Evolutionary conservation across 2,888 invertebrate species (phyloP).

Genomic region (Morpho achilles): DNA sequence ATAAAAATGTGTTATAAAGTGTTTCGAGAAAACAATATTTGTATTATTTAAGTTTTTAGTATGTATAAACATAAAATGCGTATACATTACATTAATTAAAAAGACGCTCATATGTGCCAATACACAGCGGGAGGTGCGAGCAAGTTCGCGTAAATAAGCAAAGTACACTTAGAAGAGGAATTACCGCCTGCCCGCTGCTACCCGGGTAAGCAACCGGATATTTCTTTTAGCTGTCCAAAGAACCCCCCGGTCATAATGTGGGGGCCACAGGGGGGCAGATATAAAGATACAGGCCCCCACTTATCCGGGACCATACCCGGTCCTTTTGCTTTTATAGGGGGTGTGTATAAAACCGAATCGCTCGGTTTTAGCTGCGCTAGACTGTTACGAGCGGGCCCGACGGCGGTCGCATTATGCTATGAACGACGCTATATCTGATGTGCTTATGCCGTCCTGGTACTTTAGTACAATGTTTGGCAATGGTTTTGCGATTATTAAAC

Average conservation of each 20-base stretch:
- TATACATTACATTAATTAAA: constrained; percentile 32
- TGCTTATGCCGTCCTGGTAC: constrained; percentile 64
- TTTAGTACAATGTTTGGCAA: constrained; percentile 63
- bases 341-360: constrained; percentile 79
- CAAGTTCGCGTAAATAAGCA: constrained; percentile 67
- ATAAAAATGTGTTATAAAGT: no score
- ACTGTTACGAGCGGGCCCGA: constrained; percentile 74
- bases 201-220: constrained; percentile 73
- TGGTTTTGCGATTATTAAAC: constrained; percentile 52
- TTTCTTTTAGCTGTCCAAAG: constrained; percentile 79
- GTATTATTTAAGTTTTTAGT: background rate
- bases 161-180: constrained; percentile 70
- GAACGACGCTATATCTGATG: constrained; percentile 64
- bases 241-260: constrained; percentile 77
- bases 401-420: constrained; percentile 47
- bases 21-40: no score
- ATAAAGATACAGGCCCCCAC: constrained; percentile 78
- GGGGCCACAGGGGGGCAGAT: constrained; percentile 71
- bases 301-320: constrained; percentile 75
- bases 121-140: constrained; percentile 54
- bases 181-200: constrained; percentile 63
- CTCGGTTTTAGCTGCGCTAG: constrained; percentile 77
- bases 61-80: constrained; percentile 12
- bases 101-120: constrained; percentile 35
- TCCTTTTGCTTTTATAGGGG: constrained; percentile 79